Conservation (phyloP, 2,113 vertebrate genomes). For the Turnix velox region DNA sequence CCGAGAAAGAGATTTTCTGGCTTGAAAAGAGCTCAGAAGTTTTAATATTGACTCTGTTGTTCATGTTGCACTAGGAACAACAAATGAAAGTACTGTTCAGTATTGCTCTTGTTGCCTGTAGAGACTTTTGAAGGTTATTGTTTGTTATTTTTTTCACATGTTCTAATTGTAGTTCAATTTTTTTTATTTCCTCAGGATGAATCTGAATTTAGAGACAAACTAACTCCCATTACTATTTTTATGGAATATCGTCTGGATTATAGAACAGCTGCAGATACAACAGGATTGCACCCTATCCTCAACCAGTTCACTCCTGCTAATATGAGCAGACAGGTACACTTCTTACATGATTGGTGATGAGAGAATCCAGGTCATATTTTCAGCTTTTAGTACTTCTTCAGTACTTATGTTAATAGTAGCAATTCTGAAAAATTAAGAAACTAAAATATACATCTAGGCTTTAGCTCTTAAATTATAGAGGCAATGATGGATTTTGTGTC, state of each 20-base stretch:
- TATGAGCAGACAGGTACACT: constrained; percentile 87
- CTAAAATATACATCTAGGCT: neutral
- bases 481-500: neutral
- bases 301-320: constrained; percentile 86
- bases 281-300: constrained; percentile 86
- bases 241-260: constrained; percentile 93
- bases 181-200: constrained; percentile 79
- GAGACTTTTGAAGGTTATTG: neutral
- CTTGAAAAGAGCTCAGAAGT: neutral
- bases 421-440: neutral
- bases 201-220: constrained; percentile 93
- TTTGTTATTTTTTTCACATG: neutral
- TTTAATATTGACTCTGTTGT: neutral
- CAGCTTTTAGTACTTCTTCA: neutral
- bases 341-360: neutral
- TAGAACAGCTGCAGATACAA: constrained; percentile 76
- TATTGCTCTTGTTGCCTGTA: neutral
- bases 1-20: neutral
- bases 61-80: neutral
- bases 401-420: neutral
- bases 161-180: neutral
- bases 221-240: constrained; percentile 91
- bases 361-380: neutral
- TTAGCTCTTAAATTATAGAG: neutral
- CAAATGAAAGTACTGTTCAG: neutral